phyloP scores from a whole-genome alignment of 1,140 invertebrate genomes.

The Maconellicoccus hirsutus region DNA sequence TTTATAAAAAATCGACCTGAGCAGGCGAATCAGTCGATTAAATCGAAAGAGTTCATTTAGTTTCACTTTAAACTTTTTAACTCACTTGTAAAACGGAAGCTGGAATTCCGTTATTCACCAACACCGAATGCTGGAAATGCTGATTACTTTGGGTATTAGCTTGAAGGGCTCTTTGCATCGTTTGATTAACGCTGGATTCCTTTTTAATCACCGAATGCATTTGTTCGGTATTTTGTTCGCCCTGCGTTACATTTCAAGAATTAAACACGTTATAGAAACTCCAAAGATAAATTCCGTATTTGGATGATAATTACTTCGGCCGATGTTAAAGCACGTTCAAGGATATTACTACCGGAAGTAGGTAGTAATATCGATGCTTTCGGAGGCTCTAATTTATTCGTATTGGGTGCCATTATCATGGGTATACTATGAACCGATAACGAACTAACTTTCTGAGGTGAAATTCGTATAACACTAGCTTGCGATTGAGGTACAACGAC shows the following conservation, averaged over 20 bases:
- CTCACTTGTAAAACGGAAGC: neutral
- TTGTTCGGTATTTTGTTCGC: slow-evolving; percentile 4
- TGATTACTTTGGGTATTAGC: neutral
- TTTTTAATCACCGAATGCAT: slow-evolving; percentile 23
- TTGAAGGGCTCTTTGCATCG: neutral
- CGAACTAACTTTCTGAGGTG: slow-evolving; percentile 41
- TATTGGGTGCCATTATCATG: neutral
- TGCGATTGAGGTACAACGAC: slow-evolving; percentile 35
- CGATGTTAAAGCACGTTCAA: slow-evolving; percentile 25
- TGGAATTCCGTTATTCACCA: neutral
- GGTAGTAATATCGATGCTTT: neutral
- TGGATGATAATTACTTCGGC: neutral
- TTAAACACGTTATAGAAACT: no score
- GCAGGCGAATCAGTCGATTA: no score
- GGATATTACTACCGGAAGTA: neutral
- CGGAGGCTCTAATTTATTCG: neutral
- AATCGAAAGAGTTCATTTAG: neutral
- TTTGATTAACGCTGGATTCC: neutral
- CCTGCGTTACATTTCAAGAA: no score
- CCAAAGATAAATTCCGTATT: no score
- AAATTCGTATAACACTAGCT: slow-evolving; percentile 70
- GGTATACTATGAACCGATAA: slow-evolving; percentile 3
- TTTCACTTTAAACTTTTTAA: neutral
- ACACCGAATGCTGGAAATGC: neutral
- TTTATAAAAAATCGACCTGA: no score